Evolutionary conservation across 2,888 invertebrate genomes (phyloP), one percentile per base, ranked within the genome.

Genomic region (Zaprionus lineosus): DNA sequence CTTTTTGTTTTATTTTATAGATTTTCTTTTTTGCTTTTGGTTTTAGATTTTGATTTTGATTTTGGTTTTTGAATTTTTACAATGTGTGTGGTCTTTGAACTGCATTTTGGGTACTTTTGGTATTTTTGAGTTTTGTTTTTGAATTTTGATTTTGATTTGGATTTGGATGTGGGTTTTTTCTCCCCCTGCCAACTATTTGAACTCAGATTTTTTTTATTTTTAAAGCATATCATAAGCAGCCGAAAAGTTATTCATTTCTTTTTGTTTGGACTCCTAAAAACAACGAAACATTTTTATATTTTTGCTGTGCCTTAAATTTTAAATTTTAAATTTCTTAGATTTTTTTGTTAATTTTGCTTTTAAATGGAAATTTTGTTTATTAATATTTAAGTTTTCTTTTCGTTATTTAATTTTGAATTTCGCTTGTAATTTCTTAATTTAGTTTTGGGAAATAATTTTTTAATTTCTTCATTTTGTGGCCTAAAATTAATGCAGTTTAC

Each of bases 221-320:
- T 14, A 69, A 69, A 69, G 71, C 68, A 69, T 69, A 69, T 69
- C 71, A 64, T 71, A 69, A 69, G 66, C 69, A 60, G 81, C 78
- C 78, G 64, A 60, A 78, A 78, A 50, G 50, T 63, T 51, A 62
- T 53, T 36, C 6, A 34, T 59, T 33, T 53, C 15, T 64, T 76
- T 84, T 62, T 57, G 50, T 61, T 61, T 37, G n/a, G 48, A 88
- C 87, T 87, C 87, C 87, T 87, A 87, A 87, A 87, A 87, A 87
- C 87, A 87, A 87, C 87, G 65, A 86, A 88, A 87, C 79, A 63
- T 73, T 71, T 68, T 70, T 53, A 37, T 59, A 60, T 76, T 78
- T 83, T 83, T 51, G 77, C 64, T 76, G 76, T 79, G 76, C 84
- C 76, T 79, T 78, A 84, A 84, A 74, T 58, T n/a, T n/a, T n/a